These are phyloP conservation scores for Strigamia maritima DNA, from an alignment of 2,888 invertebrate species.

Conservation along the genomic window DNA sequence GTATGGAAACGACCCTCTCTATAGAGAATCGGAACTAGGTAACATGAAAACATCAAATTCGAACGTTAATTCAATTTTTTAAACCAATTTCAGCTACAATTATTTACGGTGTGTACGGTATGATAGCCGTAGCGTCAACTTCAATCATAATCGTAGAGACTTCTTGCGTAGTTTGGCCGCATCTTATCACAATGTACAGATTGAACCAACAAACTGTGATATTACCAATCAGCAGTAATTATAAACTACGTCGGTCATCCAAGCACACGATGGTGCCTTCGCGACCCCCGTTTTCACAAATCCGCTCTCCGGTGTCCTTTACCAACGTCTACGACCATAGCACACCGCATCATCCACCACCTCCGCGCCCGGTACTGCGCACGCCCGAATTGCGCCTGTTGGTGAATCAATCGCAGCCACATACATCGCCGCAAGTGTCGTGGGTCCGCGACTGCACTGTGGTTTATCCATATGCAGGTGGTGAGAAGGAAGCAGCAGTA, in stretches of 20 bases:
- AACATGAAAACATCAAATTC: not conserved
- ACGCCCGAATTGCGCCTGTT: no score
- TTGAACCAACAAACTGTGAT: constrained; percentile 9
- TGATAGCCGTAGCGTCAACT: constrained; percentile 25
- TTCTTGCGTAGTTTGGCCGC: not conserved
- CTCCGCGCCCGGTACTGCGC: no score
- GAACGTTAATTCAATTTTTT: not conserved
- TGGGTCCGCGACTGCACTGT: not conserved
- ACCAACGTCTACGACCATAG: not conserved
- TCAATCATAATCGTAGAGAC: constrained; percentile 24
- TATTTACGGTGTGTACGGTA: constrained; percentile 21
- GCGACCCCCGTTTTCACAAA: not conserved
- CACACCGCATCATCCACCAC: no score
- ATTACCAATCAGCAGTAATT: not conserved
- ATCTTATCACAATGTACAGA: not conserved
- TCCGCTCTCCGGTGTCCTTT: not conserved
- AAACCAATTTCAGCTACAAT: not conserved
- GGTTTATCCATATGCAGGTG: not conserved
- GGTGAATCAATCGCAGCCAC: not conserved
- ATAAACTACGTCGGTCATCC: not conserved
- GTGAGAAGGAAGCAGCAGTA: not conserved
- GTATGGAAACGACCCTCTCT: constrained; percentile 25
- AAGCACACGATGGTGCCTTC: not conserved
- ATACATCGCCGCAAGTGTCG: not conserved
- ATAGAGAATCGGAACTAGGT: constrained; percentile 36